Conservation (phyloP, 2,888 invertebrate species). For the Caradrina kadenii region DNA sequence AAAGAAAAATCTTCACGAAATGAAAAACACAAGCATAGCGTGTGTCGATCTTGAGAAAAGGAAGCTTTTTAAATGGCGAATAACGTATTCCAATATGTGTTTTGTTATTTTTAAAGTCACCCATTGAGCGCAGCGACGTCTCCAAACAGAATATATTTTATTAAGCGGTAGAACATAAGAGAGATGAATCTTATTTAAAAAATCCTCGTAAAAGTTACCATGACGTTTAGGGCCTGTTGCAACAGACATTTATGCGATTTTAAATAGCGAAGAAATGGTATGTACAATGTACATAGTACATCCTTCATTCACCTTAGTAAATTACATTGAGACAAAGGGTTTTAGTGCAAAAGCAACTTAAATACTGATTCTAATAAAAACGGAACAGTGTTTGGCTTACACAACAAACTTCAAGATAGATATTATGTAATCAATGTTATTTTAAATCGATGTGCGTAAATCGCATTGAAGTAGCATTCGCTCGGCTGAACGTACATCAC, state of each 20-base stretch:
- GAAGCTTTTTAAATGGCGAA: not conserved
- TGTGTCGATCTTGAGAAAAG: not conserved
- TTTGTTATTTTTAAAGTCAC: constrained; percentile 10
- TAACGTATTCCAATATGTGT: not conserved
- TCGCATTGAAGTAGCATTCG: constrained; percentile 25
- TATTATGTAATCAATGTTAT: constrained; percentile 27
- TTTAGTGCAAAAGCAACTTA: constrained; percentile 3
- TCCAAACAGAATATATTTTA: constrained; percentile 10
- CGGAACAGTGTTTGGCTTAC: constrained; percentile 5
- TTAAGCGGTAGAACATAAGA: constrained; percentile 10
- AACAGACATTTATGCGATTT: constrained; percentile 11
- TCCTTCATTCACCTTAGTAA: too few relatives aligned
- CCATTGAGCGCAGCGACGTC: not conserved
- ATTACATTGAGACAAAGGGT: not conserved
- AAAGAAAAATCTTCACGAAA: too few relatives aligned
- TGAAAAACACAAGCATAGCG: too few relatives aligned
- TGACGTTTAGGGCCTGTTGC: constrained; percentile 39
- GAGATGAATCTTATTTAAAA: constrained; percentile 39
- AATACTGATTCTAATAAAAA: constrained; percentile 4
- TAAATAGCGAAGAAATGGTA: constrained; percentile 12
- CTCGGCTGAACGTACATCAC: constrained; percentile 1
- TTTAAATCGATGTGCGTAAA: constrained; percentile 22
- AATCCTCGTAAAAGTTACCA: constrained; percentile 40
- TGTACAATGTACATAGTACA: not conserved
- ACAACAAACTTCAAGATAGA: constrained; percentile 8